Conservation (phyloP, 1,140 invertebrate species). For the Planococcus citri region DNA sequence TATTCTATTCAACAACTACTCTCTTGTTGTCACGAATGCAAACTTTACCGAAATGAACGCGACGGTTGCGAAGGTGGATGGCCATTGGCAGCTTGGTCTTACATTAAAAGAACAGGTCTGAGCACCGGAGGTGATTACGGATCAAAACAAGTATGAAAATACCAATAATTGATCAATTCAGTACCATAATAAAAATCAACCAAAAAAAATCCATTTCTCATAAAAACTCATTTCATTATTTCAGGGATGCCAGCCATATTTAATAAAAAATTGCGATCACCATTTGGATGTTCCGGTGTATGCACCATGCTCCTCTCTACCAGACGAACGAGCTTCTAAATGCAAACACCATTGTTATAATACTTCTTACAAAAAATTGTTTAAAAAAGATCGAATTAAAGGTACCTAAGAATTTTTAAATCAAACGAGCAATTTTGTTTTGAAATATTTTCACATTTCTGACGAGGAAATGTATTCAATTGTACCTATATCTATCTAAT, state of each 20-base stretch:
- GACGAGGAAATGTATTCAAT: no score
- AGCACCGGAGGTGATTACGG: conserved; percentile 18
- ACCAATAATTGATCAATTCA: no score
- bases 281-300: neutral
- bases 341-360: neutral
- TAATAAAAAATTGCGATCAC: neutral
- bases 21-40: conserved; percentile 13
- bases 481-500: no score
- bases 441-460: no score
- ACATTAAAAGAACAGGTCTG: neutral
- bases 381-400: neutral
- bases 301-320: neutral
- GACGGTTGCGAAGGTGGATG: conserved; percentile 21
- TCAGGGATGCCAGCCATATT: neutral
- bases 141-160: conserved; percentile 32
- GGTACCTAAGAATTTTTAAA: no score
- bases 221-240: no score
- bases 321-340: neutral
- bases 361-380: neutral
- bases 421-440: no score
- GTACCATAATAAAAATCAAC: neutral
- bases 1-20: conserved; percentile 21
- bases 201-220: neutral
- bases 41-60: no score
- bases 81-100: neutral